These are phyloP conservation scores for Crioceris asparagi DNA, from an alignment of 2,888 invertebrate species.

Conservation along the genomic window DNA sequence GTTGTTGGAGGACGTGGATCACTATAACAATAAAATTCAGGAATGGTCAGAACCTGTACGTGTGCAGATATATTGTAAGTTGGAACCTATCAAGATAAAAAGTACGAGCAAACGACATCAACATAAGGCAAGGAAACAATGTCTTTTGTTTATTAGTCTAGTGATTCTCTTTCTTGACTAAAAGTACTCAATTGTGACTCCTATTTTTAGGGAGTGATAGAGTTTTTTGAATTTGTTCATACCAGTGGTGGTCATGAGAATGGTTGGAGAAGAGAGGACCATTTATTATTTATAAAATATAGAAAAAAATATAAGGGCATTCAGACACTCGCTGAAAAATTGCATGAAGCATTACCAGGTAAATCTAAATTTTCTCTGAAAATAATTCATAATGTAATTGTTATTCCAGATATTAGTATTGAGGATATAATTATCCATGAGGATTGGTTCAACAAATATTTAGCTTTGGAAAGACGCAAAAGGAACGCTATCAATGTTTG, in stretches of 20 bases:
- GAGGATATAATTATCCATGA: slow-evolving; percentile 40
- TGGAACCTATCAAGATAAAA: slow-evolving; percentile 8
- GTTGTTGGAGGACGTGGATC: slow-evolving; percentile 25
- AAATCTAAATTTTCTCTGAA: slow-evolving; percentile 2
- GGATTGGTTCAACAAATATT: slow-evolving; percentile 41
- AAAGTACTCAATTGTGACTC: neutral
- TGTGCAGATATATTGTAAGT: slow-evolving; percentile 6
- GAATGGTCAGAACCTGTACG: slow-evolving; percentile 27
- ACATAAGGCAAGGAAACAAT: slow-evolving; percentile 17
- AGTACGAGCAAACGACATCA: slow-evolving; percentile 14
- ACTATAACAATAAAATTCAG: slow-evolving; percentile 26
- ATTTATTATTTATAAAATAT: slow-evolving; percentile 42
- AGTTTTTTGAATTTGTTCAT: slow-evolving; percentile 44
- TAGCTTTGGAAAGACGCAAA: slow-evolving; percentile 36
- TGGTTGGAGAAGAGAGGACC: slow-evolving; percentile 48
- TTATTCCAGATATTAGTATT: slow-evolving; percentile 28
- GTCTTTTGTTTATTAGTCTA: neutral
- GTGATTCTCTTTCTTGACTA: neutral
- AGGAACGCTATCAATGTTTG: slow-evolving; percentile 37
- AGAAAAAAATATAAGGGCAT: slow-evolving; percentile 27
- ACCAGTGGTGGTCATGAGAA: slow-evolving; percentile 43
- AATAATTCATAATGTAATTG: neutral
- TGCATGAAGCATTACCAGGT: slow-evolving; percentile 30
- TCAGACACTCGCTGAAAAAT: slow-evolving; percentile 21
- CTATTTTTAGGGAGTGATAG: slow-evolving; percentile 40